Base-by-base conservation (phyloP, 2,113 vertebrate species). In the Neogobius melanostomus region DNA sequence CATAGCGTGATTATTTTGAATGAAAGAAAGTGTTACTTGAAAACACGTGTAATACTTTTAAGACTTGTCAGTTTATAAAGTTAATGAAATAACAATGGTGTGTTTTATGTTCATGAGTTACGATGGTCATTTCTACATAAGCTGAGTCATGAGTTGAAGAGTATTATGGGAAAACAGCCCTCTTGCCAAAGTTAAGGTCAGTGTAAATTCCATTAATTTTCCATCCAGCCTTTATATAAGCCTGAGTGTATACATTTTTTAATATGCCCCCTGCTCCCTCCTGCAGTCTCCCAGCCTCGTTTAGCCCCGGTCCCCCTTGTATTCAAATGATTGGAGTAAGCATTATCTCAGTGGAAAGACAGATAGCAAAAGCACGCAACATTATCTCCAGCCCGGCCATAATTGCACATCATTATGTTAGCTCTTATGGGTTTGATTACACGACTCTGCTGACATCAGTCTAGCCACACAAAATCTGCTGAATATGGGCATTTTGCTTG, bases 241-340 rank as follows among this genome's bases (percentile, higher is more conserved):
- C 28, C 28, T 36, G 28, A 36, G 28, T 36, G 28, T 36, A 36
- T 43, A 43, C 57, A 43, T 43, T 60, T 60, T 17, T 11, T 17
- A 56, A 3, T 4, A 28, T 56, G 16, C 53, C 10, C 11, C 57
- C 83, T 88, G 88, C 83, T 82, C 66, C 85, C 88, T 74, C 83
- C 83, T 82, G 84, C 76, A 72, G 64, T 69, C 80, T 69, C 72
- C 60, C 14, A 69, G 80, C 63, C 56, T 51, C 36, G 67, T 85
- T 86, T 82, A 75, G 67, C 53, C 47, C 48, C 9, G n/a, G 72
- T 77, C 70, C 74, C 50, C 51, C 74, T 83, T 4, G 16, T 75
- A 57, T 83, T 79, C 82, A 84, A 85, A 85, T 64, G 6, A 84
- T 82, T 69, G 72, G 71, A 79, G 76, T 83, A 86, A 81, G 77